Evolutionary conservation across 2,113 vertebrate species (phyloP), one percentile per base, ranked within the genome.

Genomic region (Eudorcas thomsonii): DNA sequence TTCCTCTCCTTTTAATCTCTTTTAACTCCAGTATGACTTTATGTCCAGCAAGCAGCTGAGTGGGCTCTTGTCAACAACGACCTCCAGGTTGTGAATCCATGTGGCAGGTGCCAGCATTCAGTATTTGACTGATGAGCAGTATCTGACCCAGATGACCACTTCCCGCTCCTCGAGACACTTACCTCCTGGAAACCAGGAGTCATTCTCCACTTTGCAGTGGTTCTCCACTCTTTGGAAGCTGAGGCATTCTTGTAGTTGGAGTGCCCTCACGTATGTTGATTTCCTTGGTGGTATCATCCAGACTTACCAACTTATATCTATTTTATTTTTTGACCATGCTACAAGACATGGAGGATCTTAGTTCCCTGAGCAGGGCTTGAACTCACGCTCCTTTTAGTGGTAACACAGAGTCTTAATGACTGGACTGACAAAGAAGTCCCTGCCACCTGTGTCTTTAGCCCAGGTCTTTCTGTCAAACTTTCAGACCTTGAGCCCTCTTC

Each of bases 241-340:
- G 28, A 59, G 33, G 64, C 74, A 19, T 23, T 48, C 52, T 91
- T 30, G 23, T 48, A 12, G 48, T 8, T 36, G 30, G 14, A 67
- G 39, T 36, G 25, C 45, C 33, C 10, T 4, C 17, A 0, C 0
- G 0, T 19, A 4, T 6, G 33, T 19, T 55, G 14, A 9, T 85
- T 78, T 62, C n/a, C 45, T 87, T 52, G 15, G 62, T 3, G 2
- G 13, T 54, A 13, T 48, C 7, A 33, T n/a, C 67, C 23, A 82
- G 17, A 48, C 43, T 67, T 48, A 71, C 17, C 33, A 54, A 55
- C 48, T 60, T n/a, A 2, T 71, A 4, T 88, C 16, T 33, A 10
- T 50, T 81, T 19, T 33, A 50, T 80, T 30, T 33, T 33, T 50
- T 50, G 16, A 48, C 28, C 16, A 12, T 11, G 15, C 78, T 19